Evolutionary conservation across 2,888 invertebrate genomes (phyloP).

Genomic region (Apeira syringaria): DNA sequence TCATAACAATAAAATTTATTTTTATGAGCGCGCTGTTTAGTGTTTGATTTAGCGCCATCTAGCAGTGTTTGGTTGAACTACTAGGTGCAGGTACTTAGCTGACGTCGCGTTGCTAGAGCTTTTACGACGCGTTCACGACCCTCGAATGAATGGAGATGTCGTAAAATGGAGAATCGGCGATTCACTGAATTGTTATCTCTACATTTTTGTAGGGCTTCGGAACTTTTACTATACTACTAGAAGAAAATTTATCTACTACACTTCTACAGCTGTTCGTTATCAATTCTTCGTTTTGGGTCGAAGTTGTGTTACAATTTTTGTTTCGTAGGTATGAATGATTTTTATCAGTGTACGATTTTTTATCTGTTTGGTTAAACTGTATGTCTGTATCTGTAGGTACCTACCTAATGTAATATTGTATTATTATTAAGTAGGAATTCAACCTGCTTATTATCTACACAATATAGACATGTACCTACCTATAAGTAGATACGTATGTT

Average conservation of each 20-base stretch:
- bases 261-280: conserved; percentile 2
- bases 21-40: conserved; percentile 66
- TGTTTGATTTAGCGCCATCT: conserved; percentile 69
- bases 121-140: conserved; percentile 63
- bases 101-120: conserved; percentile 59
- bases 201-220: conserved; percentile 31
- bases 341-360: too few relatives aligned
- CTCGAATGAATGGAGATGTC: conserved; percentile 65
- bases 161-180: conserved; percentile 62
- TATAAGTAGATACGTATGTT: too few relatives aligned
- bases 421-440: too few relatives aligned
- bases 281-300: background rate
- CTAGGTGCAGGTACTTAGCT: conserved; percentile 45
- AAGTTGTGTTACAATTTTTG: background rate
- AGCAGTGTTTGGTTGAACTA: conserved; percentile 47
- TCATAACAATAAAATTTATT: conserved; percentile 84
- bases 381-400: too few relatives aligned
- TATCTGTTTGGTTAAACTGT: too few relatives aligned
- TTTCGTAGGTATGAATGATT: too few relatives aligned
- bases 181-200: conserved; percentile 39
- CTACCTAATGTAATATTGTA: too few relatives aligned
- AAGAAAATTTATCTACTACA: conserved; percentile 10
- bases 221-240: conserved; percentile 18
- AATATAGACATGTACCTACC: too few relatives aligned
- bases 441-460: too few relatives aligned